phyloP scores from a whole-genome alignment of 2,888 invertebrate genomes.

The Cheilosia scutellata region DNA sequence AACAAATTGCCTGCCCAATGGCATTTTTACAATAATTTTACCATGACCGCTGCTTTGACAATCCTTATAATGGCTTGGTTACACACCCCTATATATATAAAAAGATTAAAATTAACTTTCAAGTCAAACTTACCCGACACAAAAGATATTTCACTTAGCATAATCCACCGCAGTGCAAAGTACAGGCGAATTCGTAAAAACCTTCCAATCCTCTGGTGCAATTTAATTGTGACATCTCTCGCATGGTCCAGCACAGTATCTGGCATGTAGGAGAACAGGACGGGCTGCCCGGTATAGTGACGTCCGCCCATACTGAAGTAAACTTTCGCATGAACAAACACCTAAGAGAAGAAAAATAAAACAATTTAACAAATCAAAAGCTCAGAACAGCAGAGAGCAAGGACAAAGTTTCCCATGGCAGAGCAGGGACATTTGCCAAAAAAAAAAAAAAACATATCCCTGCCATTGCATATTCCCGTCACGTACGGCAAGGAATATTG shows the following conservation, averaged over 20 bases:
- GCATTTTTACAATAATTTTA: slow-evolving; percentile 44
- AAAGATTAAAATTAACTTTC: slow-evolving; percentile 2
- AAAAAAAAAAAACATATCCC: not conserved
- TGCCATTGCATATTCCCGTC: slow-evolving; percentile 46
- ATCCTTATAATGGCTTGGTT: slow-evolving; percentile 32
- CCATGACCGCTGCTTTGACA: slow-evolving; percentile 13
- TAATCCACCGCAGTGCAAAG: slow-evolving; percentile 93
- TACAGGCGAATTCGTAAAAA: slow-evolving; percentile 91
- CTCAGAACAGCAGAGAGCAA: slow-evolving; percentile 14
- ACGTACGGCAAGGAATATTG: slow-evolving; percentile 68
- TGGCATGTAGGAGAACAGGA: slow-evolving; percentile 90
- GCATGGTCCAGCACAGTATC: slow-evolving; percentile 91
- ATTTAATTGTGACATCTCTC: slow-evolving; percentile 91
- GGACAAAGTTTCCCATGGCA: slow-evolving; percentile 51
- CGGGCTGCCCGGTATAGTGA: slow-evolving; percentile 89
- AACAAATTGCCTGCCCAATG: not conserved
- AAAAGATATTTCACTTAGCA: slow-evolving; percentile 94
- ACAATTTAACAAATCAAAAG: slow-evolving; percentile 40
- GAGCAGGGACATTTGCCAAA: slow-evolving; percentile 30
- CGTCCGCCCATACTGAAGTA: slow-evolving; percentile 90
- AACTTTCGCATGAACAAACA: slow-evolving; percentile 91
- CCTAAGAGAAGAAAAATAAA: slow-evolving; percentile 84
- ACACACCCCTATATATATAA: not conserved
- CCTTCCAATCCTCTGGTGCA: slow-evolving; percentile 90
- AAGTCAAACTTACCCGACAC: slow-evolving; percentile 87